These are phyloP conservation scores for Episyrphus balteatus DNA, from an alignment of 1,140 invertebrate genomes.

Conservation along the genomic window DNA sequence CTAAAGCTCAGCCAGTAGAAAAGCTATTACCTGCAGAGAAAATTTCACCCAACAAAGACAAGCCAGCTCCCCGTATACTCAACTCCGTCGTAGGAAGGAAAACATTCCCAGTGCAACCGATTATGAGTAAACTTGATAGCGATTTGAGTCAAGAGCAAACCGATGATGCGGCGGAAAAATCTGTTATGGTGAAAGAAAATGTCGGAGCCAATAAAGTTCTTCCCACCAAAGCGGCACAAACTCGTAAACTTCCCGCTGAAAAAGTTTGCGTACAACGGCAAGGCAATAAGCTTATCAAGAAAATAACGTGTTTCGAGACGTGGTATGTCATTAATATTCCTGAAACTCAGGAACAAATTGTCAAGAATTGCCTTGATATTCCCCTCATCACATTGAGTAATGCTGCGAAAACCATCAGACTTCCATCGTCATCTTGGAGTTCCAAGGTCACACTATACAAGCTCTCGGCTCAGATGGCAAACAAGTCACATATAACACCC, in stretches of 20 bases:
- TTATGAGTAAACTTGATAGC: conserved; percentile 21
- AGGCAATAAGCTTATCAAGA: conserved; percentile 33
- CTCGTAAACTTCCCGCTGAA: conserved; percentile 22
- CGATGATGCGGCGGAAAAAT: no score
- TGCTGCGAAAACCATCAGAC: conserved; percentile 14
- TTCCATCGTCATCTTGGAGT: conserved; percentile 24
- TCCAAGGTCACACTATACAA: conserved; percentile 33
- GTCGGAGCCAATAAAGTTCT: neutral
- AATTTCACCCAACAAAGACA: conserved; percentile 1
- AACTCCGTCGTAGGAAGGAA: conserved; percentile 29
- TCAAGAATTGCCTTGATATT: conserved; percentile 23
- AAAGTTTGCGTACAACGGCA: conserved; percentile 27
- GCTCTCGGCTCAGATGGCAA: conserved; percentile 16
- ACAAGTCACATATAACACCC: conserved; percentile 18
- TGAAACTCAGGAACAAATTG: conserved; percentile 2
- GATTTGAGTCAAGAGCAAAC: conserved; percentile 11
- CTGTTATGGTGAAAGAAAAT: neutral
- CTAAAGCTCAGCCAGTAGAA: no score
- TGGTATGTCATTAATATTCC: conserved; percentile 32
- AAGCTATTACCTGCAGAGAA: neutral
- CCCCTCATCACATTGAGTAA: conserved; percentile 29
- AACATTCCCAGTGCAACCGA: conserved; percentile 21
- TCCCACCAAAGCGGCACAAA: neutral
- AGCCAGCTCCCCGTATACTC: conserved; percentile 30
- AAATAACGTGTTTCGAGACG: conserved; percentile 36